Evolutionary conservation across 2,797 vertebrate genomes (phyloP).

Genomic region (Mus spretus): DNA sequence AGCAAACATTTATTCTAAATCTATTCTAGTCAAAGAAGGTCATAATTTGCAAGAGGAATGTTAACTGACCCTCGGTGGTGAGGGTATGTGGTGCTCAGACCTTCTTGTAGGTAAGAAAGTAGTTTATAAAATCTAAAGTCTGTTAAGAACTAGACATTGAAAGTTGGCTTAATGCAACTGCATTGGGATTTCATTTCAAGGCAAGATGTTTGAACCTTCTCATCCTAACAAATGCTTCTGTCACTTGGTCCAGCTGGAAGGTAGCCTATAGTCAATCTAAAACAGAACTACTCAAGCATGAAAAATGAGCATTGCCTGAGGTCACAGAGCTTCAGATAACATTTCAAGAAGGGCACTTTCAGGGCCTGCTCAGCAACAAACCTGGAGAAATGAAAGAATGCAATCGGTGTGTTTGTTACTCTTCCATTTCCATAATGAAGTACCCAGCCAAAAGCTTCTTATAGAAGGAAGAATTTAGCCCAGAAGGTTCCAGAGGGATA

Average conservation of each 20-base stretch:
- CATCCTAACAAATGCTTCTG: not conserved
- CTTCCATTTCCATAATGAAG: too few relatives aligned
- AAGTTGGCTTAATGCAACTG: not conserved
- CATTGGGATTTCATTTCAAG: not conserved
- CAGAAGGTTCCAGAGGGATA: not conserved
- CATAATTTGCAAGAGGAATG: not conserved
- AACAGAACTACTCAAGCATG: not conserved
- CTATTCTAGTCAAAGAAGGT: not conserved
- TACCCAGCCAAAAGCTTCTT: too few relatives aligned
- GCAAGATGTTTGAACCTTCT: not conserved
- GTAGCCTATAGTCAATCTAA: not conserved
- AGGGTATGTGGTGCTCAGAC: not conserved
- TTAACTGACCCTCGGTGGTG: not conserved
- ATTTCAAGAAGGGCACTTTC: not conserved
- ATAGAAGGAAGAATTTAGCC: not conserved
- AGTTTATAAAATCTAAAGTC: not conserved
- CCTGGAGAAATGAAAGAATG: not conserved
- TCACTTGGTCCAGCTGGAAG: not conserved
- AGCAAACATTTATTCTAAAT: constrained; percentile 44
- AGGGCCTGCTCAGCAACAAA: not conserved
- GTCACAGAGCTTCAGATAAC: not conserved
- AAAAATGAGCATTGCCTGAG: not conserved
- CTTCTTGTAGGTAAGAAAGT: not conserved
- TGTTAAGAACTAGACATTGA: not conserved
- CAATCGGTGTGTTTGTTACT: not conserved